A percentile compares a stretch with the other conserved stretches of the same genome.
These are phyloP conservation scores for Echinarachnius parma DNA, from an alignment of 53 echinoderm and acorn worm genomes.

Conservation along the genomic window DNA sequence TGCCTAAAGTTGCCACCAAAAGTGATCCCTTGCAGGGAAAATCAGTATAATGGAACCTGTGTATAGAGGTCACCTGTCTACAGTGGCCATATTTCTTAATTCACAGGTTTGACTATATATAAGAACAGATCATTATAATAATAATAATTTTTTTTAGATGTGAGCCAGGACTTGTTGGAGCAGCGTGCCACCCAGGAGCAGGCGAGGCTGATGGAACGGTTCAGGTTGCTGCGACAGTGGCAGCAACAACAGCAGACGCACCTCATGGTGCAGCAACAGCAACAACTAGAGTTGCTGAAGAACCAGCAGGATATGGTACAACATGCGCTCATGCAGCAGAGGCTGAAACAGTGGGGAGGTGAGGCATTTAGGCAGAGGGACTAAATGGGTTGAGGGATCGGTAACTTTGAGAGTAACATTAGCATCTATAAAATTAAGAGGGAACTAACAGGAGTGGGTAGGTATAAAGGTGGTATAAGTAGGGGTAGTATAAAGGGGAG, in stretches of 20 bases:
- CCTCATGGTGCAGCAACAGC: conserved; percentile 73
- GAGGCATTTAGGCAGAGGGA: too few species aligned
- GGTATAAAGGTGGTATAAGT: too few species aligned
- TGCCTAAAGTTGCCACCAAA: too few species aligned
- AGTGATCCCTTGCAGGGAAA: too few species aligned
- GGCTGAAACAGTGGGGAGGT: conserved; percentile 98
- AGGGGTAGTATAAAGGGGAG: too few species aligned
- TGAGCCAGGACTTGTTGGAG: conserved; percentile 70
- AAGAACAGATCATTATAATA: background rate
- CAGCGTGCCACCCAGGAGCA: conserved; percentile 80
- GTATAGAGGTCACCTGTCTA: too few species aligned
- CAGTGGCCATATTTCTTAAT: too few species aligned
- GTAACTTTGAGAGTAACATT: too few species aligned
- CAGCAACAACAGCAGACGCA: conserved; percentile 88
- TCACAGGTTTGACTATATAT: background rate
- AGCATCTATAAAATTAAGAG: too few species aligned
- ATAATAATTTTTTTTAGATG: conserved; percentile 26
- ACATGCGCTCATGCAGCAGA: conserved; percentile 71
- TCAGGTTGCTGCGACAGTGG: conserved; percentile 77
- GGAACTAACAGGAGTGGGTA: too few species aligned
- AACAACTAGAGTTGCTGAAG: conserved; percentile 67
- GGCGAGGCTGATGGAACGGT: conserved; percentile 67
- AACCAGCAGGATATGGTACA: conserved; percentile 86
- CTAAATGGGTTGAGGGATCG: too few species aligned
- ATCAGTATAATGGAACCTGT: too few species aligned